Evolutionary conservation across 2,888 invertebrate species (phyloP).

Genomic region (Ochlodes sylvanus): DNA sequence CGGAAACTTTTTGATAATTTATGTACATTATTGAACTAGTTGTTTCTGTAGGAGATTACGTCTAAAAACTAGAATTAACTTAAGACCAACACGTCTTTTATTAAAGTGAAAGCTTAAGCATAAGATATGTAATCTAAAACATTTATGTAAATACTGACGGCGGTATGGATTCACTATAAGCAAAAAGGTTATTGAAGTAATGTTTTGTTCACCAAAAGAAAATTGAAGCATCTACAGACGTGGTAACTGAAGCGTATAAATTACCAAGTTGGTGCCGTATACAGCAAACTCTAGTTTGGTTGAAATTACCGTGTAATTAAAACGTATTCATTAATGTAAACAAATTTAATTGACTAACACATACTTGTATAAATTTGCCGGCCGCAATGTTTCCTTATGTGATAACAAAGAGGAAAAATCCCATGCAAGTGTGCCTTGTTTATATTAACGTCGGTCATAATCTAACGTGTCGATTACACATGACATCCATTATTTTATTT

Average conservation of each 20-base stretch:
- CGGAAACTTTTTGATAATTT: background rate
- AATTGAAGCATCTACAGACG: background rate
- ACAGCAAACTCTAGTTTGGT: slow-evolving; percentile 28
- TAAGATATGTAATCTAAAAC: no score
- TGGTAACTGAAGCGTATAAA: slow-evolving; percentile 48
- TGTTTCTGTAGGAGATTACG: no score
- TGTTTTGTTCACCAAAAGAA: background rate
- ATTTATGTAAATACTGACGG: no score
- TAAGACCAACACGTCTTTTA: no score
- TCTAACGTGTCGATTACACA: slow-evolving; percentile 16
- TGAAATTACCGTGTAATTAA: slow-evolving; percentile 1
- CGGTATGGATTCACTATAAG: no score
- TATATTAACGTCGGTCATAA: slow-evolving; percentile 27
- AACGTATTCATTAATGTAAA: slow-evolving; percentile 39
- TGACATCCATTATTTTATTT: background rate
- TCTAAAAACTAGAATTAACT: no score
- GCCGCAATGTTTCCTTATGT: slow-evolving; percentile 55
- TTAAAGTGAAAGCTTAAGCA: no score
- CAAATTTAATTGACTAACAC: slow-evolving; percentile 19
- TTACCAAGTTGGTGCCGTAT: slow-evolving; percentile 33
- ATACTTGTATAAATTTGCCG: slow-evolving; percentile 22
- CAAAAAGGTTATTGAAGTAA: no score
- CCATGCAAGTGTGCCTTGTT: slow-evolving; percentile 34
- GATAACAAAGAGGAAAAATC: slow-evolving; percentile 62
- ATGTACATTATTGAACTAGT: background rate